Base-by-base conservation (phyloP, 2,113 vertebrate genomes). In the Lethenteron camtschaticum region DNA sequence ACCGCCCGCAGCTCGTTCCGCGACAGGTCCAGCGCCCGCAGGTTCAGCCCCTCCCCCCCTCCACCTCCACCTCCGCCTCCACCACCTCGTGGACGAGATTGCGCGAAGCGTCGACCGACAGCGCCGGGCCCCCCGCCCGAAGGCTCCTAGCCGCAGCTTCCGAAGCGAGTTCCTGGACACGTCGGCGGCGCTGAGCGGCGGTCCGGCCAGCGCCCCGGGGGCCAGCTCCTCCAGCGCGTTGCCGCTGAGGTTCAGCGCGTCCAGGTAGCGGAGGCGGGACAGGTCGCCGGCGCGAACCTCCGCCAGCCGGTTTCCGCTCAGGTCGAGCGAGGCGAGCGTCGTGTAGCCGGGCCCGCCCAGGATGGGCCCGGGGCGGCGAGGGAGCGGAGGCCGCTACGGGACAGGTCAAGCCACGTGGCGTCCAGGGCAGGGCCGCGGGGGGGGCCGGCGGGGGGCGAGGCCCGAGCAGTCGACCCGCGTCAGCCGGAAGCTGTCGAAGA, bases 401-500 rank as follows among this genome's bases (percentile, higher is more conserved):
- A 96, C 55, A 99, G 79, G 78, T 95, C 92, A 74, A 99, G 74
- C 71, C 91, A 86, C 57, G 88, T 78, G 0, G 92, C 96, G 77
- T 96, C 94, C 79, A 99, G 76, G 0, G 94, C 90, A 73, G 96
- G 89, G 72, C 86, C 82, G 59, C 94, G 80, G 0, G 90, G 88
- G 74, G 87, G 77, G 3, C 20, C 81, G 75, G 41, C 81, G 79
- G 2, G 86, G 81, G 1, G 86, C 87, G 55, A 95, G 76, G 11
- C 84, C 80, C 2, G 84, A 83, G 75, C 94, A 99, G 74, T 95
- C 87, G 71, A 92, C 91, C 20, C 85, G 86, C 56, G 90, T 99
- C 75, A 99, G 75, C 73, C 94, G 96, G 79, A 99, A 99, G 80
- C 94, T 99, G 77, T 94, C 87, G 0, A 99, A 99, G 71, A 95